Evolutionary conservation across 2,797 vertebrate species (phyloP).

Genomic region (Emydoidea blandingii): DNA sequence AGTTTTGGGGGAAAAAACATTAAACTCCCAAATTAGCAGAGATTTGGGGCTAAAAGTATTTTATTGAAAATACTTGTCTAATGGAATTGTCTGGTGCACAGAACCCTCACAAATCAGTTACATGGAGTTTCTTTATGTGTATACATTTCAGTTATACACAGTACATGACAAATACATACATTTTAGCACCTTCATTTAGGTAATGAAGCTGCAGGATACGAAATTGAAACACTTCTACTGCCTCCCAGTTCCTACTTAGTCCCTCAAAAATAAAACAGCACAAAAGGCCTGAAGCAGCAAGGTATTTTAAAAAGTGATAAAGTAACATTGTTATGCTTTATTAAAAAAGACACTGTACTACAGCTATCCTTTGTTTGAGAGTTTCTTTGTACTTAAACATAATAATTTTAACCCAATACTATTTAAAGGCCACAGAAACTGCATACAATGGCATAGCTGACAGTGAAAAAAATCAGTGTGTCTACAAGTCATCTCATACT

Average conservation of each 20-base stretch:
- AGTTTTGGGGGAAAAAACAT: conserved; percentile 21
- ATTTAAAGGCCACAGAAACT: conserved; percentile 75
- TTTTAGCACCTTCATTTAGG: background rate
- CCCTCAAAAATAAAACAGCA: background rate
- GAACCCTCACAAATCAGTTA: background rate
- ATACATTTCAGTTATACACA: background rate
- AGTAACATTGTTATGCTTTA: background rate
- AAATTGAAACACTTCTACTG: background rate
- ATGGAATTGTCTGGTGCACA: background rate
- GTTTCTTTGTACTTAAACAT: background rate
- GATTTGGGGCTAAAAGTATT: conserved; percentile 24
- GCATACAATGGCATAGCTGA: conserved; percentile 84
- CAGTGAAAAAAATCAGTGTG: conserved; percentile 83
- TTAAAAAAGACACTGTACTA: background rate
- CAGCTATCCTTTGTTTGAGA: background rate
- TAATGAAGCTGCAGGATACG: background rate
- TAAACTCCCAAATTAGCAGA: conserved; percentile 21
- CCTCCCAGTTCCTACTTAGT: background rate
- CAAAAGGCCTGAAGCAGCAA: background rate
- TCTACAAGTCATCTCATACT: conserved; percentile 76
- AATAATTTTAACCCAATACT: conserved; percentile 1
- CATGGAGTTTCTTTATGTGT: background rate
- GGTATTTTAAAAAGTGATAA: background rate
- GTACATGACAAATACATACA: background rate
- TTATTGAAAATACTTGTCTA: conserved; percentile 32